Evolutionary conservation across 2,113 vertebrate species (phyloP).

Genomic region (Holacanthus passer): DNA sequence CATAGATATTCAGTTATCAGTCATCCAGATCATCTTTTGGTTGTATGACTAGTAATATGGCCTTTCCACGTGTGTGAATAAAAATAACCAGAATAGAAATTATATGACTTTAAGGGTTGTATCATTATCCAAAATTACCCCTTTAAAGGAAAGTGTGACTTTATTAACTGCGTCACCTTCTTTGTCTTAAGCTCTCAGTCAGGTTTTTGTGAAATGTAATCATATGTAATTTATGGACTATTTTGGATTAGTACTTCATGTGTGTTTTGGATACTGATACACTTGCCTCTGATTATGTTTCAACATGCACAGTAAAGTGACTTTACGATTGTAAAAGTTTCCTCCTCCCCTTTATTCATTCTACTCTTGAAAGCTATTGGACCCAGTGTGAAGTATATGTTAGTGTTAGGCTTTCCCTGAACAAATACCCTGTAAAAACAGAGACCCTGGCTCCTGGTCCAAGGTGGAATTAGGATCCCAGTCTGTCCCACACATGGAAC

Average conservation of each 20-base stretch:
- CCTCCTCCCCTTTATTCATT: background rate
- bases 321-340: slow-evolving; percentile 11
- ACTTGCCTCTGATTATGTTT: slow-evolving; percentile 15
- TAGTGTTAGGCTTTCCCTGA: slow-evolving; percentile 60
- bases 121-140: background rate
- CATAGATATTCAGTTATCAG: background rate
- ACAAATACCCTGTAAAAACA: slow-evolving; percentile 67
- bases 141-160: background rate
- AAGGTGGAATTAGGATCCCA: slow-evolving; percentile 22
- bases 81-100: too few species aligned
- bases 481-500: slow-evolving; percentile 68
- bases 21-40: slow-evolving; percentile 17
- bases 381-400: slow-evolving; percentile 56
- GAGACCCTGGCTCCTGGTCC: slow-evolving; percentile 30
- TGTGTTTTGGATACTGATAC: background rate
- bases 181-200: background rate
- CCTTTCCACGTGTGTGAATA: background rate
- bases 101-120: too few species aligned
- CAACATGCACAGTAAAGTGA: slow-evolving; percentile 4
- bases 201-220: background rate
- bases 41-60: background rate
- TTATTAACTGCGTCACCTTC: background rate
- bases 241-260: background rate
- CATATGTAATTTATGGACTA: background rate
- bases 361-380: background rate